Evolutionary conservation across 2,888 invertebrate genomes (phyloP).

Genomic region (Galeruca laticollis): DNA sequence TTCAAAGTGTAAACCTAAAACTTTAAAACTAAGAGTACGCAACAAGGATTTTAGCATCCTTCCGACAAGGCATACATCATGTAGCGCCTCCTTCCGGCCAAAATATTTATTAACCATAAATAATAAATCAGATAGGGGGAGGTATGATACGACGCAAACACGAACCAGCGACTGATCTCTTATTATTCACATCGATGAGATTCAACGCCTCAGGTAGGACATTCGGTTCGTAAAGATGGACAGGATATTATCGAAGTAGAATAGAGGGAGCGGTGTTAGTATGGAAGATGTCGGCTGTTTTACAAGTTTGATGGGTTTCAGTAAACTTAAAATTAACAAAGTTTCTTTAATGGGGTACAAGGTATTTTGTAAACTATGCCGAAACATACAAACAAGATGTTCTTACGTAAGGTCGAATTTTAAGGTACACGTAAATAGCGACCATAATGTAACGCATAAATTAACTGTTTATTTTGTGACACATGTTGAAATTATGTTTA

Average conservation of each 20-base stretch:
- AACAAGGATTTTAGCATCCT: too few relatives aligned
- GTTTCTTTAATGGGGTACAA: not conserved
- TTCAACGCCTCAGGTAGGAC: constrained; percentile 22
- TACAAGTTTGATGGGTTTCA: constrained; percentile 1
- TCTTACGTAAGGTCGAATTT: too few relatives aligned
- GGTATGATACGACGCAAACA: not conserved
- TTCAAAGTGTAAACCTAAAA: too few relatives aligned
- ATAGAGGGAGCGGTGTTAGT: not conserved
- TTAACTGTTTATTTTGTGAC: too few relatives aligned
- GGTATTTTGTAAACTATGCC: not conserved
- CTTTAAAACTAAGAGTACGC: too few relatives aligned
- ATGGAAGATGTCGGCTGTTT: constrained; percentile 9
- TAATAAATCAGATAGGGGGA: constrained; percentile 43
- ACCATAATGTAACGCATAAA: too few relatives aligned
- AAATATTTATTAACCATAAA: constrained; percentile 45
- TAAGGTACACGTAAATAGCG: too few relatives aligned
- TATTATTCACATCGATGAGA: constrained; percentile 23
- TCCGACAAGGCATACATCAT: constrained; percentile 36
- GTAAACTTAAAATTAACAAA: constrained; percentile 12
- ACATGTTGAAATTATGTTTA: too few relatives aligned
- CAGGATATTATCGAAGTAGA: constrained; percentile 8
- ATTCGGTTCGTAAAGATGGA: not conserved
- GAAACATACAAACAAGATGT: not conserved
- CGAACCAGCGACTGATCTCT: constrained; percentile 9
- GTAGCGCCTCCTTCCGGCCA: constrained; percentile 29